A percentile compares a stretch with the other conserved stretches of the same genome.
Evolutionary conservation across 2,113 vertebrate genomes (phyloP).

Genomic region (Elaphurus davidianus): DNA sequence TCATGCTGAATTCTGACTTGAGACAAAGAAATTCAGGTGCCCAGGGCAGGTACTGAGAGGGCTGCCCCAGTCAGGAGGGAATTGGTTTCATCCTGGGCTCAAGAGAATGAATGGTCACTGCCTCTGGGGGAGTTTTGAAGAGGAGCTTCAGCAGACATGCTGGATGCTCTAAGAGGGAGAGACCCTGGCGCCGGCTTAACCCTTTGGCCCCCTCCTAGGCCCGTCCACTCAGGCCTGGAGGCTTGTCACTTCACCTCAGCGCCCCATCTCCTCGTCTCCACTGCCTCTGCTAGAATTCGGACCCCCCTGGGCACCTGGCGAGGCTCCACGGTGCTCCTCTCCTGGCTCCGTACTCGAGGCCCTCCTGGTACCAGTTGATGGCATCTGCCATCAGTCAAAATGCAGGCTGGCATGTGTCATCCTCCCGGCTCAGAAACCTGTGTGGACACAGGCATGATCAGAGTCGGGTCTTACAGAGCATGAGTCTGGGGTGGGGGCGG

Average conservation of each 20-base stretch:
- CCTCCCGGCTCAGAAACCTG: neutral
- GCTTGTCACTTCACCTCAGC: neutral
- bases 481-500: neutral
- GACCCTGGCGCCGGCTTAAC: rapidly evolving
- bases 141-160: neutral
- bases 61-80: neutral
- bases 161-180: neutral
- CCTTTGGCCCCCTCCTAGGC: rapidly evolving
- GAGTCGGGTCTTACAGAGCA: no score
- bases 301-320: neutral
- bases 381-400: neutral
- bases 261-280: neutral
- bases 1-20: neutral
- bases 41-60: neutral
- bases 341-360: rapidly evolving
- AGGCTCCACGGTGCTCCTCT: neutral
- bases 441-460: neutral
- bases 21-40: neutral
- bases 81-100: neutral
- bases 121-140: neutral
- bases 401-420: neutral
- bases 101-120: neutral
- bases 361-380: neutral
- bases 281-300: neutral
- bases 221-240: neutral